Percentiles rank a stretch among this genome's conserved stretches.
Conservation (phyloP, 2,888 invertebrate genomes). For the Trichogramma dendrolimi region DNA sequence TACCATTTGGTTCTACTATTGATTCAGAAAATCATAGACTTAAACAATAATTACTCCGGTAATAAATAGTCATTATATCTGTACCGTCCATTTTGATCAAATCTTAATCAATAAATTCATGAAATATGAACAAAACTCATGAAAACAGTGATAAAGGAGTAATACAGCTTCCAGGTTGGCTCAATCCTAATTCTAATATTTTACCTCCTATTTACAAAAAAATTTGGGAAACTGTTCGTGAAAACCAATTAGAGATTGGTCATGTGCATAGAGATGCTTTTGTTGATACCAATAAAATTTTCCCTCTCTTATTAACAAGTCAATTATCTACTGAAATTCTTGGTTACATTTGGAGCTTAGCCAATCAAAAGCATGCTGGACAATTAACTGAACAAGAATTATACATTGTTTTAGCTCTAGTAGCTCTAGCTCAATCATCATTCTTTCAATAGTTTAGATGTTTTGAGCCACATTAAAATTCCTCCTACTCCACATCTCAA, state of each 20-base stretch:
- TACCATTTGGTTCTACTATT: no score
- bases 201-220: slow-evolving; percentile 51
- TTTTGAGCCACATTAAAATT: slow-evolving; percentile 44
- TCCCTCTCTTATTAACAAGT: slow-evolving; percentile 52
- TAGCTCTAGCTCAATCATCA: slow-evolving; percentile 53
- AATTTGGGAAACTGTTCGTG: slow-evolving; percentile 52
- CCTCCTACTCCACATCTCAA: slow-evolving; percentile 51
- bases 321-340: slow-evolving; percentile 52
- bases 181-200: slow-evolving; percentile 49
- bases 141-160: slow-evolving; percentile 39
- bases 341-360: slow-evolving; percentile 54
- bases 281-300: slow-evolving; percentile 52
- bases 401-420: slow-evolving; percentile 52
- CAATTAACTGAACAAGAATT: slow-evolving; percentile 53
- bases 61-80: no score
- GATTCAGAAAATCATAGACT: no score
- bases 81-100: no score
- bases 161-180: slow-evolving; percentile 50
- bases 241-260: slow-evolving; percentile 39
- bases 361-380: slow-evolving; percentile 53
- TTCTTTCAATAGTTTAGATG: slow-evolving; percentile 45
- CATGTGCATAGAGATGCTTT: slow-evolving; percentile 39
- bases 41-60: no score
- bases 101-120: no score
- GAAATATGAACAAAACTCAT: slow-evolving; percentile 39